A percentile compares a stretch with the other conserved stretches of the same genome.
These are phyloP conservation scores for Megaceryle maxima DNA, from an alignment of 2,113 vertebrate species.

Conservation along the genomic window DNA sequence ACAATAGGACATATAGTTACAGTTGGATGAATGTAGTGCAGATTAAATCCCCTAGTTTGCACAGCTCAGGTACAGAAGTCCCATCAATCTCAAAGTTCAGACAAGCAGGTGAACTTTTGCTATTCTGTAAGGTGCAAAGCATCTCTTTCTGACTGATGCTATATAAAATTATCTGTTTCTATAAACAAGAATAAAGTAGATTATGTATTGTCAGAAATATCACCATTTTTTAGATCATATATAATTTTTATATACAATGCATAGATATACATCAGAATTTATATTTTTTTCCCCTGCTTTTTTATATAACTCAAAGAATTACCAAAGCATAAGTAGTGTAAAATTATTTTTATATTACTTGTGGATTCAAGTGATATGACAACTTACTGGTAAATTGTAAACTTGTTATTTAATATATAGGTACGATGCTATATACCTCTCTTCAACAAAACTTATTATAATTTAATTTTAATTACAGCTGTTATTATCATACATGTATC, in stretches of 20 bases:
- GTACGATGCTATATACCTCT: neutral
- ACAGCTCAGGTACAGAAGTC: neutral
- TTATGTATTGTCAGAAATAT: neutral
- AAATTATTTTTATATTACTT: neutral
- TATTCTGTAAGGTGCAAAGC: neutral
- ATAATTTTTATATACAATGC: neutral
- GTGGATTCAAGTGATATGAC: neutral
- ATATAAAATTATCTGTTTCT: constrained; percentile 4
- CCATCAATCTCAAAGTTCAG: neutral
- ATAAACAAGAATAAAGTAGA: constrained; percentile 4
- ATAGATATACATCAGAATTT: neutral
- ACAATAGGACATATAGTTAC: accelerated
- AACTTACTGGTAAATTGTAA: neutral
- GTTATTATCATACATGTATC: neutral
- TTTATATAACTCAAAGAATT: neutral
- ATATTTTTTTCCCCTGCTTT: neutral
- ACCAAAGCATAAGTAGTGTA: neutral
- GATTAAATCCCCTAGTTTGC: neutral
- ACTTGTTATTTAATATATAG: neutral
- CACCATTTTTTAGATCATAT: neutral
- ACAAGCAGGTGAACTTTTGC: neutral
- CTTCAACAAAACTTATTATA: neutral
- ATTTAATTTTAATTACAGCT: neutral
- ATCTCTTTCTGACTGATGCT: neutral
- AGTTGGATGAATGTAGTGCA: neutral